Evolutionary conservation across 1,140 invertebrate species (phyloP).

Genomic region (Drosophila lini): DNA sequence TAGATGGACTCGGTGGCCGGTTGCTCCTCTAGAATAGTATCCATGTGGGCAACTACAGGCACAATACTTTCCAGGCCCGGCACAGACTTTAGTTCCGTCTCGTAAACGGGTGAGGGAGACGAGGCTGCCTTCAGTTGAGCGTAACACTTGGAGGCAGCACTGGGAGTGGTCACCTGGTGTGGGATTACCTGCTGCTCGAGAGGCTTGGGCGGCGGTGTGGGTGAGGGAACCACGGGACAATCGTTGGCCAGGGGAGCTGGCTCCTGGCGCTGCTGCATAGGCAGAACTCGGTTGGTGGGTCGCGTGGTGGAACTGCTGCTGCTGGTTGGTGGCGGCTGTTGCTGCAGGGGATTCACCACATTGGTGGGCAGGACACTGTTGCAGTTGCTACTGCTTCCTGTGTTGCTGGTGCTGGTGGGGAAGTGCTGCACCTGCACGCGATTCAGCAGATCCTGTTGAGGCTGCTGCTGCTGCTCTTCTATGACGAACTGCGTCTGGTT

Average conservation of each 20-base stretch:
- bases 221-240: constrained; percentile 52
- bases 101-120: constrained; percentile 47
- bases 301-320: constrained; percentile 36
- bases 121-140: constrained; percentile 30
- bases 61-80: constrained; percentile 61
- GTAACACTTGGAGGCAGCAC: constrained; percentile 36
- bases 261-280: constrained; percentile 87
- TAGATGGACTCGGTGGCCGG: constrained; percentile 50
- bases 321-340: constrained; percentile 52
- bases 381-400: constrained; percentile 12
- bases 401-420: constrained; percentile 76
- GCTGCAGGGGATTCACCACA: constrained; percentile 87
- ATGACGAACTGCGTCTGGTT: constrained; percentile 46
- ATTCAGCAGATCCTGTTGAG: constrained; percentile 37
- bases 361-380: constrained; percentile 87
- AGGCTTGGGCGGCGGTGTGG: constrained; percentile 57
- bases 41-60: constrained; percentile 24
- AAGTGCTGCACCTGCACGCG: constrained; percentile 87
- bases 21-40: constrained; percentile 76
- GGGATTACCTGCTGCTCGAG: constrained; percentile 43
- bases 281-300: constrained; percentile 90
- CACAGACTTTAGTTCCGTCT: constrained; percentile 64
- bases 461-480: constrained; percentile 30
- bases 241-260: constrained; percentile 52
- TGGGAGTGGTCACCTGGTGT: constrained; percentile 22